Base-by-base conservation (phyloP, 1,140 invertebrate genomes). In the Andricus grossulariae region DNA sequence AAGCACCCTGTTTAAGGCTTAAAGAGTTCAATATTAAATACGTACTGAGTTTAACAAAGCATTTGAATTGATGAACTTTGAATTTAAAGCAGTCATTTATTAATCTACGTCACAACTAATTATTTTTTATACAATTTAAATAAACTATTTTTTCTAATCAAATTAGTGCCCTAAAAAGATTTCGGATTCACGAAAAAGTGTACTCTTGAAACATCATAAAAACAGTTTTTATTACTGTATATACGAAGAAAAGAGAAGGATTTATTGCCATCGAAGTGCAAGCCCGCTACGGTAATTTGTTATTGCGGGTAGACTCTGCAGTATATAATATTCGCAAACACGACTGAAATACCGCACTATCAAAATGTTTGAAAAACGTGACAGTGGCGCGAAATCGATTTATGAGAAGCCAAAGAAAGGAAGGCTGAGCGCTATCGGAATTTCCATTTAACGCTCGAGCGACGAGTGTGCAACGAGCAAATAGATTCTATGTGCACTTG, bases 361-460 rank as follows among this genome's bases (percentile, higher is more conserved):
- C 60, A 66, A 66, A 66, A 66, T 66, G 60, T 66, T 66, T 66
- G 74, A 77, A 75, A 83, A 83, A 83, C 80, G 77, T 79, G 80
- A 83, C 80, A 79, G 77, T 79, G 79, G 75, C 79, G 76, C 73
- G 79, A 78, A 83, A 82, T 82, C 79, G 80, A 84, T 78, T 84
- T 84, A 80, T 77, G 77, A 81, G 77, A 79, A 82, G 76, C 72
- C 71, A 73, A 82, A 81, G 76, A 81, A 85, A 83, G 77, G 76
- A 80, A 79, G 72, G 72, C 79, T 80, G 83, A 74, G 72, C 78
- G 74, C 81, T 83, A 85, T 83, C 77, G 82, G 80, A 85, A 85
- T 83, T 83, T 81, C 82, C 81, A 85, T 82, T 82, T 81, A 77
- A 79, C 76, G 77, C 80, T 82, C 72, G 80, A 82, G 81, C 78